Percentiles rank a stretch among this genome's conserved stretches.
Conservation (phyloP, 2,797 vertebrate species). For the Heteromormyrus szaboi region DNA sequence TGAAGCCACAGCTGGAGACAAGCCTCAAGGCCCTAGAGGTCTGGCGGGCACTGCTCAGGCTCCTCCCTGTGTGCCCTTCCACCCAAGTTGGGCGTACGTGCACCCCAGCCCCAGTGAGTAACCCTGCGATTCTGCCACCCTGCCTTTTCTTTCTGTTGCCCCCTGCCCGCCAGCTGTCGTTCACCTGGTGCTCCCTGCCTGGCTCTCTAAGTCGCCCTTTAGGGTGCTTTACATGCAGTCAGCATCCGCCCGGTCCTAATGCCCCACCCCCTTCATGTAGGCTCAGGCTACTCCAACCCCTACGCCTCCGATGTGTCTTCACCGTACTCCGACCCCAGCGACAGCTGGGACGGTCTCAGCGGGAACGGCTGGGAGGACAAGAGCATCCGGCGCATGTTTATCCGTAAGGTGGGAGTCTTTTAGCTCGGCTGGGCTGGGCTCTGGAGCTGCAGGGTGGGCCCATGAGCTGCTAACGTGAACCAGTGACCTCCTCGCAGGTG, state of each 20-base stretch:
- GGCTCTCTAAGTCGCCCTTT: not conserved
- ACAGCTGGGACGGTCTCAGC: constrained; percentile 37
- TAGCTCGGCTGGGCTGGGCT: not conserved
- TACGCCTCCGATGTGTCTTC: constrained; percentile 36
- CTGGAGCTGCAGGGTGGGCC: not conserved
- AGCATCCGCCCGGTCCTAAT: not conserved
- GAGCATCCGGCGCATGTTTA: constrained; percentile 44
- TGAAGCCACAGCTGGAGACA: constrained; percentile 42
- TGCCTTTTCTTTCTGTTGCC: not conserved
- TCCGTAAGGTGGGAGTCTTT: constrained; percentile 39
- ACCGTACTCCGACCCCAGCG: constrained; percentile 38
- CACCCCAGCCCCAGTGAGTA: constrained; percentile 37
- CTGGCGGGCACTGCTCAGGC: constrained; percentile 23
- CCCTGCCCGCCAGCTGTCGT: not conserved
- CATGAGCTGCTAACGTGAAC: not conserved
- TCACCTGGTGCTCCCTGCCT: not conserved
- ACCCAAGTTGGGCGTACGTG: constrained; percentile 41
- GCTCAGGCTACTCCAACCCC: constrained; percentile 36
- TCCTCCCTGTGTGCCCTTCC: constrained; percentile 35
- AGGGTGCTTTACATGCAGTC: not conserved
- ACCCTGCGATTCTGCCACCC: not conserved
- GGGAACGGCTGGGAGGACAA: constrained; percentile 42
- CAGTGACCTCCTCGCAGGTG: constrained; percentile 32
- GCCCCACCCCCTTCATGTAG: constrained; percentile 2
- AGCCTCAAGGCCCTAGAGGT: constrained; percentile 23